A percentile compares a stretch with the other conserved stretches of the same genome.
These are phyloP conservation scores for Tetramorium bicarinatum DNA, from an alignment of 2,888 invertebrate species.

Conservation along the genomic window DNA sequence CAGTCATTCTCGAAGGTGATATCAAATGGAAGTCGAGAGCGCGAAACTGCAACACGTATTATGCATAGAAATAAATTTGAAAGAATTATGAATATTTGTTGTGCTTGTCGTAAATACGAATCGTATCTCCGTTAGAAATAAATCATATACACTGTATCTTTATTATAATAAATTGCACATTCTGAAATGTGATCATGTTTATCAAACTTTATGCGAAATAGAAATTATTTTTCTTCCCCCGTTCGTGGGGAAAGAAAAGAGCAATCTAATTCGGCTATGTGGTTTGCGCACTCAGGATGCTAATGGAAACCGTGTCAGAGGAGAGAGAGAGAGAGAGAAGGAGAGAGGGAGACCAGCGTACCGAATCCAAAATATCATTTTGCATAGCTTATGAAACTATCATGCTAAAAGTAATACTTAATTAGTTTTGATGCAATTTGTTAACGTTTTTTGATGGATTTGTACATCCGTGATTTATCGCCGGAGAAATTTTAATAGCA, in stretches of 20 bases:
- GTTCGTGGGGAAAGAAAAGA: constrained; percentile 18
- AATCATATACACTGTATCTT: neutral
- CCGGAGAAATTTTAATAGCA: neutral
- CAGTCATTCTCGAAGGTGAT: neutral
- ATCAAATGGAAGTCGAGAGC: neutral
- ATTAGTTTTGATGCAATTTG: constrained; percentile 15
- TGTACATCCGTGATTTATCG: neutral
- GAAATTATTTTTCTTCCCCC: constrained; percentile 1
- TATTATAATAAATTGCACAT: neutral
- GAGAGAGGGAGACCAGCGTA: neutral
- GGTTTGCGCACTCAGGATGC: constrained; percentile 44
- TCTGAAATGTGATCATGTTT: neutral
- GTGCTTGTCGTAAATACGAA: neutral
- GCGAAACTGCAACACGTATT: neutral
- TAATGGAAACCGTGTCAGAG: constrained; percentile 33
- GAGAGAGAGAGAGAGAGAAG: constrained; percentile 10
- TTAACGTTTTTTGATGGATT: constrained; percentile 5
- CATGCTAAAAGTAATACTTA: constrained; percentile 27
- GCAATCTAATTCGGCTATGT: constrained; percentile 20
- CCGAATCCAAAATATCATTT: constrained; percentile 54
- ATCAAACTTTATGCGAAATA: neutral
- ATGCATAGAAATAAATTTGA: neutral
- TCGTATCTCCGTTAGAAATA: neutral
- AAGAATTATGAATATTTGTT: neutral
- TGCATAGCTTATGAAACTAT: constrained; percentile 38